Evolutionary conservation across 2,888 invertebrate genomes (phyloP), one percentile per base, ranked within the genome.

Genomic region (Metacarcinus magister): DNA sequence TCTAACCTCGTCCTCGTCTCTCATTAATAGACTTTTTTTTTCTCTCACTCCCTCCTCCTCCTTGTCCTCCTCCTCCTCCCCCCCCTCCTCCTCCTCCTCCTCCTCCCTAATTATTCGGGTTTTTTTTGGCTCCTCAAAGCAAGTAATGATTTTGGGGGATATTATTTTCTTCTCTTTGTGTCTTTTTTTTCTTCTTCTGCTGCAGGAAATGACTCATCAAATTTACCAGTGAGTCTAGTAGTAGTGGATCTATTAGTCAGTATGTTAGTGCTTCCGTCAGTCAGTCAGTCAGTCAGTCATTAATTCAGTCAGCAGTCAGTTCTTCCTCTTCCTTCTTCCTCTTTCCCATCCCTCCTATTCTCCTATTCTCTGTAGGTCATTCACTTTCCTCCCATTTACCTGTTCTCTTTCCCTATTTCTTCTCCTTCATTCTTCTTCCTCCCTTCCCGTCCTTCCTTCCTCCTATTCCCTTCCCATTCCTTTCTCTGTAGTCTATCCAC

Each of bases 231-330:
- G 7, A 67, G n/a, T 67, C n/a, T n/a, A 67, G 16, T n/a, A n/a
- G 23, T 67, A 5, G n/a, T 4, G n/a, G 0, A n/a, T n/a, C 4
- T n/a, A 4, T n/a, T 19, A 10, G 54, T 10, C 54, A 54, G 16
- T 54, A 3, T 48, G 67, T n/a, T n/a, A 67, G 67, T 67, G 3
- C 2, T 2, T 67, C 67, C 13, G 67, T 67, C 67, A 67, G 67
- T 67, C 67, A 67, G 67, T 67, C 67, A 67, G 67, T 67, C 67
- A 67, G 67, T 67, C 67, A 67, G 67, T 67, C 67, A 19, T 67
- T 48, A 48, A 23, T 13, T 67, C 67, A 67, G 23, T 67, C 67
- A 23, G 67, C 67, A 67, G 67, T 67, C 23, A 67, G 67, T 67
- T 10, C 10, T 54, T 54, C 54, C 13, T 54, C 16, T 54, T 54